These are phyloP conservation scores for Furcifer pardalis DNA, from an alignment of 2,797 vertebrate genomes.

Conservation along the genomic window DNA sequence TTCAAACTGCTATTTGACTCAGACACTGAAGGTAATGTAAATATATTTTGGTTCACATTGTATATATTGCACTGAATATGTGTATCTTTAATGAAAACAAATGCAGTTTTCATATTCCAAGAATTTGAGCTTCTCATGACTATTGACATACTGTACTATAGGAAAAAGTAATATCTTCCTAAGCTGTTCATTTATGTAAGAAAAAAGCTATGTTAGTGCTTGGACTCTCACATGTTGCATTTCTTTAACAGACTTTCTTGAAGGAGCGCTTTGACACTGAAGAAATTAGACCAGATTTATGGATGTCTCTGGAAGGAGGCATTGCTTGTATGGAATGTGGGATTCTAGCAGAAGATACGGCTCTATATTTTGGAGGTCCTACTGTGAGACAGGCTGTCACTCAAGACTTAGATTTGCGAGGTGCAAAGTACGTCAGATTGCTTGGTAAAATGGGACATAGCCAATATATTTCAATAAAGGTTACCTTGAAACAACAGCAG, in stretches of 20 bases:
- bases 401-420: constrained; percentile 92
- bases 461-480: background rate
- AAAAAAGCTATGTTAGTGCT: background rate
- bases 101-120: background rate
- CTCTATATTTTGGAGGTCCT: constrained; percentile 91
- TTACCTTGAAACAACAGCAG: background rate
- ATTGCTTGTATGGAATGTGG: constrained; percentile 92
- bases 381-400: constrained; percentile 93
- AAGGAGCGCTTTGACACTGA: constrained; percentile 98
- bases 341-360: constrained; percentile 92
- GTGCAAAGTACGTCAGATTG: constrained; percentile 88
- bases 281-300: constrained; percentile 87
- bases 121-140: background rate
- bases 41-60: background rate
- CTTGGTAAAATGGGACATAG: background rate
- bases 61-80: background rate
- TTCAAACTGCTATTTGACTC: constrained; percentile 90
- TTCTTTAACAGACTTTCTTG: constrained; percentile 84
- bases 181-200: background rate
- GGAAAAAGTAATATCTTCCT: background rate
- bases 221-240: constrained; percentile 24
- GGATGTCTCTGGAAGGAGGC: constrained; percentile 95
- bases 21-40: constrained; percentile 86
- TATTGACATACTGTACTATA: background rate
- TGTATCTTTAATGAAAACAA: background rate